Evolutionary conservation across 2,888 invertebrate species (phyloP).

Genomic region (Spodoptera exigua): DNA sequence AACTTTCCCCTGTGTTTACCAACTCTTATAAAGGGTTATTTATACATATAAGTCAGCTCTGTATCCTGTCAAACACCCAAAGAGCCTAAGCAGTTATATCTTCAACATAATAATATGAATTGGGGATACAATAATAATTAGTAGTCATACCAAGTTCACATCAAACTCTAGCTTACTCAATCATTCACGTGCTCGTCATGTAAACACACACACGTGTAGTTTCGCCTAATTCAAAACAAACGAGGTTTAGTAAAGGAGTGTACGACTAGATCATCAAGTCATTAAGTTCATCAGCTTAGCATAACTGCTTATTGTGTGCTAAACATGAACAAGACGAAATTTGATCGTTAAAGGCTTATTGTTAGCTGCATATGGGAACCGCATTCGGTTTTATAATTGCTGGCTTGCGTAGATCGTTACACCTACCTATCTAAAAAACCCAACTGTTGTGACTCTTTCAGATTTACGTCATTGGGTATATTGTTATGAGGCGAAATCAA

Average conservation of each 20-base stretch:
- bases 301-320: constrained; percentile 57
- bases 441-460: too few species aligned
- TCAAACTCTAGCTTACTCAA: neutral
- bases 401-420: constrained; percentile 6
- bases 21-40: too few species aligned
- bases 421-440: constrained; percentile 6
- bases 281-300: constrained; percentile 38
- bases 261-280: constrained; percentile 35
- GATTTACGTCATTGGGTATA: too few species aligned
- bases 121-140: too few species aligned
- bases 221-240: constrained; percentile 21
- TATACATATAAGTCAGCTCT: too few species aligned
- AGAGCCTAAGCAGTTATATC: too few species aligned
- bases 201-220: constrained; percentile 5
- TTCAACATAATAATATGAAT: neutral
- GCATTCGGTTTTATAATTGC: constrained; percentile 5
- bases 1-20: too few species aligned
- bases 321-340: constrained; percentile 40
- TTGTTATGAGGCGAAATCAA: too few species aligned
- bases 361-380: constrained; percentile 31
- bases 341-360: constrained; percentile 44
- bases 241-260: constrained; percentile 24
- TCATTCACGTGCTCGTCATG: constrained; percentile 10
- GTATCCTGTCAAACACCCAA: too few species aligned
- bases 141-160: neutral